Conservation (phyloP, 2,888 invertebrate species). For the Zygogramma bicolorata region DNA sequence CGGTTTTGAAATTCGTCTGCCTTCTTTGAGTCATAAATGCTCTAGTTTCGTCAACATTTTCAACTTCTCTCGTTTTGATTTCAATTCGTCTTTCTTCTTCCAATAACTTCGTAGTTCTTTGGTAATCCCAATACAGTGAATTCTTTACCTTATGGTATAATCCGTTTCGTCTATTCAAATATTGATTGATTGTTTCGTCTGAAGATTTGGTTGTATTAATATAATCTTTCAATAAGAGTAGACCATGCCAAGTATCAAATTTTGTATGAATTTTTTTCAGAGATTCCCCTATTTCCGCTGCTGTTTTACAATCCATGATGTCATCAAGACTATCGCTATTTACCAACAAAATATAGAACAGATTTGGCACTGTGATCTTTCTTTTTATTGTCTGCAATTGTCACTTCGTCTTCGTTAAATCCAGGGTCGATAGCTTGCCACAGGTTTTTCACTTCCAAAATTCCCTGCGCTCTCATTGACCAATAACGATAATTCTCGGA, state of each 20-base stretch:
- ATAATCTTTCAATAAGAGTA: constrained; percentile 11
- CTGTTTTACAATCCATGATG: constrained; percentile 20
- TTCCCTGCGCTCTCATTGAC: neutral
- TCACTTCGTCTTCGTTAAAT: neutral
- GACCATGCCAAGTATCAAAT: constrained; percentile 14
- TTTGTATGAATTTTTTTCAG: constrained; percentile 15
- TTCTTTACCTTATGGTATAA: constrained; percentile 6
- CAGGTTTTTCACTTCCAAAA: neutral
- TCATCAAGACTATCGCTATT: constrained; percentile 10
- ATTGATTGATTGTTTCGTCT: constrained; percentile 12
- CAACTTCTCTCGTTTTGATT: too few relatives aligned
- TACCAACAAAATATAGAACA: constrained; percentile 8
- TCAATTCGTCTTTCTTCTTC: constrained; percentile 6
- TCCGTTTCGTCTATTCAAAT: constrained; percentile 6
- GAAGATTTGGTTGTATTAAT: constrained; percentile 6
- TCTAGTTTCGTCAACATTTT: too few relatives aligned
- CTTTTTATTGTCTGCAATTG: neutral
- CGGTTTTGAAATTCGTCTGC: neutral
- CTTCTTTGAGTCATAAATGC: neutral
- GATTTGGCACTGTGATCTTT: constrained; percentile 14
- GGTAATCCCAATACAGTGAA: constrained; percentile 8
- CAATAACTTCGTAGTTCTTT: neutral
- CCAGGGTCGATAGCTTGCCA: neutral
- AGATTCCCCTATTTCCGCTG: neutral
- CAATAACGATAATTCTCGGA: neutral